A percentile compares a stretch with the other conserved stretches of the same genome.
Conservation (phyloP, 2,113 vertebrate species). For the Rallus limicola region DNA sequence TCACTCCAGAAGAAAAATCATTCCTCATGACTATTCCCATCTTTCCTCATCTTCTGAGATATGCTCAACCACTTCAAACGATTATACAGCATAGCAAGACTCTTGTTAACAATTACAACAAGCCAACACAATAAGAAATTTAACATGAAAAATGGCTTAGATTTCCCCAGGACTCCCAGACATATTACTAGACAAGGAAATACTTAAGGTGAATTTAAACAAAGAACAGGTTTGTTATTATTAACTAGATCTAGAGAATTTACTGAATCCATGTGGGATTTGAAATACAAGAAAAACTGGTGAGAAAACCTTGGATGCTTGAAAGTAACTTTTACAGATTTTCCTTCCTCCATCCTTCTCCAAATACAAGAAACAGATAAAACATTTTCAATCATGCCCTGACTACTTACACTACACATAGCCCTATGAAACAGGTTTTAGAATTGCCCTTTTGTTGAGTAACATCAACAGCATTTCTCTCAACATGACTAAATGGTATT, state of each 20-base stretch:
- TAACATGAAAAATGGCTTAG: neutral
- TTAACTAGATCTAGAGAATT: neutral
- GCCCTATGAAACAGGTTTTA: neutral
- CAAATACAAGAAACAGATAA: neutral
- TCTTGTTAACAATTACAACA: neutral
- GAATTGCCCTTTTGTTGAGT: neutral
- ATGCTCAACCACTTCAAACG: neutral
- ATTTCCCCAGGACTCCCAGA: neutral
- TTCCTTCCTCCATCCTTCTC: neutral
- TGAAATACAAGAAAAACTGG: neutral
- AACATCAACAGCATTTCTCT: neutral
- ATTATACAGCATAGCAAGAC: neutral
- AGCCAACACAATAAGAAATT: neutral
- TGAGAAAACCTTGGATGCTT: neutral
- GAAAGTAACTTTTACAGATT: neutral
- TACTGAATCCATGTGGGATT: neutral
- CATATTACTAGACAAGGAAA: neutral
- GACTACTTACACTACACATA: neutral
- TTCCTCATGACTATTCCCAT: neutral
- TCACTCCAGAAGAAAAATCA: neutral
- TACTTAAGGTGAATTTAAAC: neutral
- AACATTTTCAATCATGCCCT: neutral
- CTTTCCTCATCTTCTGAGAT: neutral
- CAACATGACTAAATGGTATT: neutral
- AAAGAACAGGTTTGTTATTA: neutral